Percentiles rank a stretch among this genome's conserved stretches.
phyloP scores from a whole-genome alignment of 2,797 vertebrate species.

The Cheirogaleus major region DNA sequence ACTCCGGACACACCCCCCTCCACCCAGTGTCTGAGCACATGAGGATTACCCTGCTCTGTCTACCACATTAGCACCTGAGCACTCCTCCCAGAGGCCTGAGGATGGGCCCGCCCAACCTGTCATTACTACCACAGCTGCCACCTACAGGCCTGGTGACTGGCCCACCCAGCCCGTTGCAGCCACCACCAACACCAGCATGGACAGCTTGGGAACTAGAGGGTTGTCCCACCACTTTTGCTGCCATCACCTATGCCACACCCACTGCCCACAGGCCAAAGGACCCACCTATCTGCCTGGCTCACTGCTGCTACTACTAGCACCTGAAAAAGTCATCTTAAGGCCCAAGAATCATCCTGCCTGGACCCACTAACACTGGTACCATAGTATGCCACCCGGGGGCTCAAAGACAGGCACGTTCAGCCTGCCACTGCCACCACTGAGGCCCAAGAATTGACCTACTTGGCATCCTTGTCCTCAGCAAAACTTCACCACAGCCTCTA shows the following conservation, averaged over 20 bases:
- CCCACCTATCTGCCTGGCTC: background rate
- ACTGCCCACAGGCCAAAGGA: background rate
- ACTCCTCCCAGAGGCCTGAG: background rate
- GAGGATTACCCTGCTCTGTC: background rate
- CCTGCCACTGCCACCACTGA: background rate
- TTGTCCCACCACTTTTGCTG: background rate
- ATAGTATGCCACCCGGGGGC: background rate
- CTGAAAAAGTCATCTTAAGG: background rate
- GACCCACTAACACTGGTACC: background rate
- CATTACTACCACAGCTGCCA: background rate
- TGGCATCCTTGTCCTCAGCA: background rate
- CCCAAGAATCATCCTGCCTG: background rate
- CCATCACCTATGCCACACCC: background rate
- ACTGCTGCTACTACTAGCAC: background rate
- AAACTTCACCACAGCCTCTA: background rate
- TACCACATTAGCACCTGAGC: background rate
- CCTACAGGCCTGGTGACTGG: background rate
- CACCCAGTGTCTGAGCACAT: background rate
- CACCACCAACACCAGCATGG: background rate
- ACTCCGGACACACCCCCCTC: fast-evolving
- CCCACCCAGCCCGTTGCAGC: background rate
- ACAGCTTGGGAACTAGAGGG: background rate
- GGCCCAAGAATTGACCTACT: background rate
- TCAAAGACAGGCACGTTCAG: background rate
- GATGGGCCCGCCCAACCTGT: background rate